Conservation (phyloP, 2,113 vertebrate genomes). For the Sinocyclocheilus anophthalmus region DNA sequence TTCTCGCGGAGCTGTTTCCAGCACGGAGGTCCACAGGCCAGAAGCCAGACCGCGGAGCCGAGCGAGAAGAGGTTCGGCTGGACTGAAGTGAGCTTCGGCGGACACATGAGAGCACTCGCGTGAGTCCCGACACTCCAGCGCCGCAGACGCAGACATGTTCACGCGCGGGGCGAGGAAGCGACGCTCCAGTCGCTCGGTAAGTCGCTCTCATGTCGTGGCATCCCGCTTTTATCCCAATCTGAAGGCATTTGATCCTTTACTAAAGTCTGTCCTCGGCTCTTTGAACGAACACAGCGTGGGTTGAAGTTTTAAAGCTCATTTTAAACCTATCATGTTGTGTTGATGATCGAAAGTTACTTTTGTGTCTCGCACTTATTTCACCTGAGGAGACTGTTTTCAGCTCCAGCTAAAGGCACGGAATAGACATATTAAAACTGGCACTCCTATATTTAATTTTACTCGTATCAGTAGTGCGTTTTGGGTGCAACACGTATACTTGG, state of each 20-base stretch:
- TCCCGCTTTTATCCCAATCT: neutral
- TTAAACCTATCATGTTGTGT: neutral
- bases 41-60: neutral
- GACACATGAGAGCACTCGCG: neutral
- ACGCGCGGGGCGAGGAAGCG: slow-evolving; percentile 79
- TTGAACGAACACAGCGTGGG: neutral
- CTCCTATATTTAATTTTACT: neutral
- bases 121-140: neutral
- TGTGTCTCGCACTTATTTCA: slow-evolving; percentile 5
- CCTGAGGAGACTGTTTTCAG: slow-evolving; percentile 29
- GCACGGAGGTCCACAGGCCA: neutral
- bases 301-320: neutral
- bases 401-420: neutral
- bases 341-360: slow-evolving; percentile 16
- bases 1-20: neutral
- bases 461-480: neutral
- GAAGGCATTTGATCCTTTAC: neutral
- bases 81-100: neutral
- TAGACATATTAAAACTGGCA: too few relatives aligned
- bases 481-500: neutral
- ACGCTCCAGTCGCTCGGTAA: slow-evolving; percentile 75
- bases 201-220: slow-evolving; percentile 47
- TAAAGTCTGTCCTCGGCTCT: neutral
- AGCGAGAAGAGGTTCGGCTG: neutral
- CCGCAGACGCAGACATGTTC: slow-evolving; percentile 71